Evolutionary conservation across 2,888 invertebrate species (phyloP), one percentile per base, ranked within the genome.

Genomic region (Lathronympha strigana): DNA sequence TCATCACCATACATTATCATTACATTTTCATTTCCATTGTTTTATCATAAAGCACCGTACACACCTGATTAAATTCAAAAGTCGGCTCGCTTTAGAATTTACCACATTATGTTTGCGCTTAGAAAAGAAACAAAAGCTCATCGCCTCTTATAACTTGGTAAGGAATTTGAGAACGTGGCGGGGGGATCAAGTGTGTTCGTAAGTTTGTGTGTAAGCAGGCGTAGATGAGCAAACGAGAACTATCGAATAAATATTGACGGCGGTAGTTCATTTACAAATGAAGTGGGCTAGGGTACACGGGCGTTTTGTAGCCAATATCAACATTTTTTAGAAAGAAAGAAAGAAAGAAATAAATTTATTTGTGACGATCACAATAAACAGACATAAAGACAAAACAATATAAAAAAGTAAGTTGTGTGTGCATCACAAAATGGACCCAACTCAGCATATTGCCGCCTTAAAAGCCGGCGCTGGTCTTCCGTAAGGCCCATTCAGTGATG

Each of bases 241-340:
- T 50, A 53, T 64, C 58, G 58, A 25, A 64, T 75, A 81, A 83
- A 83, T 76, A 81, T 79, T 76, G 78, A 76, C 72, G 71, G 71
- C 71, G 70, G 71, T 67, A 69, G 64, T 72, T 72, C 77, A 71
- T 79, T 80, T 75, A 76, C 77, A 76, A 77, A 79, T 74, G 77
- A 68, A 61, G 66, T 66, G 61, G 21, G 54, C 31, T 4, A 19
- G 19, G 5, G 53, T 50, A 69, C 67, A 76, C 79, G 73, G 49
- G 75, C 75, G 73, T 71, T 17, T 31, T 45, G 2, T 15, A 33
- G n/a, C 38, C 4, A 3, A 15, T 38, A 5, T 36, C 13, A 36
- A 1, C 1, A 13, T 36, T 36, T 17, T 0, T 17, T 40, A 17
- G 17, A 5, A 17, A 4, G 15, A 40, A 19, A 43, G 11, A 43